Percentiles rank a stretch among this genome's conserved stretches.
These are phyloP conservation scores for Pangasianodon hypophthalmus DNA, from an alignment of 2,113 vertebrate species.

Conservation along the genomic window DNA sequence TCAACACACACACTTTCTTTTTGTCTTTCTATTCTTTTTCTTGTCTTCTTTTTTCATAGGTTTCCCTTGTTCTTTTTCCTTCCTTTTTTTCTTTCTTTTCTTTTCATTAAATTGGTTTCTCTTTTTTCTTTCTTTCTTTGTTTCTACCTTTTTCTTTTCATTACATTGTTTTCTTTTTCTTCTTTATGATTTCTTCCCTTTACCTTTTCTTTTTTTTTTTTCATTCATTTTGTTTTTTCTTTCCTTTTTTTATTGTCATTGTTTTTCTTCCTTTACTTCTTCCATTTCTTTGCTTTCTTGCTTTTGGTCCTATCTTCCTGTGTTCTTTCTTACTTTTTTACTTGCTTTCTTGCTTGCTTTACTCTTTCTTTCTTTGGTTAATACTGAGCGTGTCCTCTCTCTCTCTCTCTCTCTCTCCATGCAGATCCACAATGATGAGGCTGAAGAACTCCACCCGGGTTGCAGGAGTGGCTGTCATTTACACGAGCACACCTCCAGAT, in stretches of 20 bases:
- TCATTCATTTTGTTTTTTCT: not conserved
- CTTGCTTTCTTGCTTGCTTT: not conserved
- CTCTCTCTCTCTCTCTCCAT: not conserved
- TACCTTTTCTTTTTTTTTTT: not conserved
- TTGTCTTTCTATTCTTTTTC: not conserved
- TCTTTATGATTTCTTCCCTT: not conserved
- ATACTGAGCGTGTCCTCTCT: not conserved
- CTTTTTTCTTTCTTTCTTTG: not conserved
- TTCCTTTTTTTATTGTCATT: not conserved
- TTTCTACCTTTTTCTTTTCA: not conserved
- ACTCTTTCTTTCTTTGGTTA: not conserved
- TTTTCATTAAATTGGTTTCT: not conserved
- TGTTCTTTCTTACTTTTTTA: not conserved
- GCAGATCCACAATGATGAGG: slow-evolving; percentile 81
- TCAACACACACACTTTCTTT: not conserved
- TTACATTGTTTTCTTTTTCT: not conserved
- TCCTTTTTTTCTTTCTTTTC: not conserved
- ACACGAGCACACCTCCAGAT: slow-evolving; percentile 67
- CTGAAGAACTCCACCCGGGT: slow-evolving; percentile 80
- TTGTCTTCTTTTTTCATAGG: not conserved
- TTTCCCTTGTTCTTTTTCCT: not conserved
- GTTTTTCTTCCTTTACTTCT: not conserved
- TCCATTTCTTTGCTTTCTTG: not conserved
- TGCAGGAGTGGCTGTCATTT: slow-evolving; percentile 84
- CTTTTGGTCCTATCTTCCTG: not conserved